These are phyloP conservation scores for Carpatolechia fugitivella DNA, from an alignment of 2,888 invertebrate species.

Conservation along the genomic window DNA sequence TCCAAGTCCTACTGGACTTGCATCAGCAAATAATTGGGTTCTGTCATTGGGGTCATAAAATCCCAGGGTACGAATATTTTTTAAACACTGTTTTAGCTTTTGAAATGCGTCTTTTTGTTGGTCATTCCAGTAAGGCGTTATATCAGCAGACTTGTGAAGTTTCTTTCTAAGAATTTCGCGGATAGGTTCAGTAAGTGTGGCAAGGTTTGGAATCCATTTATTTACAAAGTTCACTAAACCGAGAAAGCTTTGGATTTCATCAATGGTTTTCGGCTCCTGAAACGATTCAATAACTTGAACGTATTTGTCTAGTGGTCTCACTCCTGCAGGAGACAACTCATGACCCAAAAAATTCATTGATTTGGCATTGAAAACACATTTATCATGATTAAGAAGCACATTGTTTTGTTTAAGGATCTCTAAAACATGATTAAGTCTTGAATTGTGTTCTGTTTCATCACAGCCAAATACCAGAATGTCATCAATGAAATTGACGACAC, in stretches of 20 bases:
- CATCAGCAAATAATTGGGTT: conserved; percentile 28
- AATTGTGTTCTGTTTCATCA: conserved; percentile 21
- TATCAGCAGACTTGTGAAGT: too few relatives aligned
- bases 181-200: too few relatives aligned
- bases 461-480: conserved; percentile 28
- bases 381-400: conserved; percentile 24
- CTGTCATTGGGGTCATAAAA: conserved; percentile 24
- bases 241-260: too few relatives aligned
- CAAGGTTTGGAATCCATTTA: conserved; percentile 16
- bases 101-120: background rate
- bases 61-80: conserved; percentile 16
- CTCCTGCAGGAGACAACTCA: conserved; percentile 20
- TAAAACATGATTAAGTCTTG: conserved; percentile 20
- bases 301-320: conserved; percentile 28
- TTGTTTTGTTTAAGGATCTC: conserved; percentile 21
- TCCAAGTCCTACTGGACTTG: too few relatives aligned
- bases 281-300: conserved; percentile 6
- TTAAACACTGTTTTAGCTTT: background rate
- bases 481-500: too few relatives aligned
- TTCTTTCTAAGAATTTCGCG: background rate
- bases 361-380: too few relatives aligned
- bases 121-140: background rate
- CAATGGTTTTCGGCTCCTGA: background rate
- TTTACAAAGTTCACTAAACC: conserved; percentile 14
- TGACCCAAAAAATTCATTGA: conserved; percentile 24